Base-by-base conservation (phyloP, 2,797 vertebrate genomes). In the Phalloptychus januarius region DNA sequence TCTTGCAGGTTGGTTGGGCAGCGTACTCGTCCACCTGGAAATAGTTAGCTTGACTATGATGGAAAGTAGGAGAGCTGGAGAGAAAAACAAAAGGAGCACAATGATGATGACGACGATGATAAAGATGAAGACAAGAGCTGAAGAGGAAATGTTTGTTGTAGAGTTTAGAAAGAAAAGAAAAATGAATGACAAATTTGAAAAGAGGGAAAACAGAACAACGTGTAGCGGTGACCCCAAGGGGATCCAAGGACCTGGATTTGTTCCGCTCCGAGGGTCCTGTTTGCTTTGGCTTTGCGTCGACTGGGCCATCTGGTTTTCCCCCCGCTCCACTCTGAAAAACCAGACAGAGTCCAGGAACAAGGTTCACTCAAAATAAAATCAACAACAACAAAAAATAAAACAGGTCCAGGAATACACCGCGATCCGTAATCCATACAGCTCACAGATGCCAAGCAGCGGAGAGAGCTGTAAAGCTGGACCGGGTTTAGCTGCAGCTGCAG, bases 251-350 rank as follows among this genome's bases (percentile, higher is more conserved):
- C 82, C 72, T 63, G 69, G 80, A 89, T 93, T 87, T 91, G 83
- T 90, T 91, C 86, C 86, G 71, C 83, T 87, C 65, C 0, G 71
- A 87, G 88, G 76, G 85, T 91, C 74, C 78, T 90, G 87, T 90
- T 93, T 92, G 86, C 48, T 13, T 92, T 94, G 92, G 92, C 89
- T 20, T 7, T 7, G 40, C 38, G 80, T 73, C 74, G 33, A 69
- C 75, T 72, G 83, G 87, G 87, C 91, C 91, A 94, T 92, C 92
- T 95, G 93, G 90, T 91, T 87, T 83, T 91, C 88, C 88, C 91
- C 92, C 88, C 79, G 85, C 78, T 84, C 44, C 11, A 85, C 87
- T 88, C 86, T 77, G 54, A 80, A 84, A 78, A 82, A 79, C 80
- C 81, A 54, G 85, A 91, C 81, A 36, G 83, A 83, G 67, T 89